Conservation (phyloP, 1,140 invertebrate species). For the Luehdorfia chinensis region DNA sequence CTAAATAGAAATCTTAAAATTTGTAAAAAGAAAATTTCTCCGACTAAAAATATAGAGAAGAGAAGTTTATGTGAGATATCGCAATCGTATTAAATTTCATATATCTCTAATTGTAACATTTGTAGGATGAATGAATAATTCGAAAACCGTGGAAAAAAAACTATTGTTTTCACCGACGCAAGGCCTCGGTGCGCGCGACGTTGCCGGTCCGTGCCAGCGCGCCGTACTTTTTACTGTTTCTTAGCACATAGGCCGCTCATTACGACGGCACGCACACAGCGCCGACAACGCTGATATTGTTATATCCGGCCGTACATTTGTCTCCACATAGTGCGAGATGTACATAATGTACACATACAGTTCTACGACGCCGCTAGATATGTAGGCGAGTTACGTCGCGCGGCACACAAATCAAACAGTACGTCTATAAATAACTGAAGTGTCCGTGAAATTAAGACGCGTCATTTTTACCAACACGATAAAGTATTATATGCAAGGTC, state of each 20-base stretch:
- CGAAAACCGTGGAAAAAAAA: constrained; percentile 46
- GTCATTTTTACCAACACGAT: constrained; percentile 21
- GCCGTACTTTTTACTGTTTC: constrained; percentile 76
- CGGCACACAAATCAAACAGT: constrained; percentile 63
- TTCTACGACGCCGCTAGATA: constrained; percentile 56
- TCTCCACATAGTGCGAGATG: constrained; percentile 58
- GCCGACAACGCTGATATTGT: constrained; percentile 52
- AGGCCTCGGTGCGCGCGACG: constrained; percentile 56
- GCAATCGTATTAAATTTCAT: no score
- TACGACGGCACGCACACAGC: constrained; percentile 66
- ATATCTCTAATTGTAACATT: no score
- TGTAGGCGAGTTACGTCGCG: constrained; percentile 63
- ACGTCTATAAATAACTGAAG: constrained; percentile 67
- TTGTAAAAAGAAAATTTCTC: not conserved
- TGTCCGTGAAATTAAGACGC: constrained; percentile 59
- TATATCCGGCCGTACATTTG: constrained; percentile 40
- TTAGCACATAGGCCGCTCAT: constrained; percentile 72
- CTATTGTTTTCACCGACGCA: constrained; percentile 68
- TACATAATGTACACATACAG: constrained; percentile 54
- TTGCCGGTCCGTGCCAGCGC: constrained; percentile 66
- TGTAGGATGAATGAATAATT: constrained; percentile 33
- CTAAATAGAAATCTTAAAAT: not conserved
- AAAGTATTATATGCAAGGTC: not conserved
- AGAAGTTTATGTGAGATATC: no score
- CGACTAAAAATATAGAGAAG: no score